A percentile compares a stretch with the other conserved stretches of the same genome.
Conservation (phyloP, 2,797 vertebrate species). For the Chiropotes sagulatus region DNA sequence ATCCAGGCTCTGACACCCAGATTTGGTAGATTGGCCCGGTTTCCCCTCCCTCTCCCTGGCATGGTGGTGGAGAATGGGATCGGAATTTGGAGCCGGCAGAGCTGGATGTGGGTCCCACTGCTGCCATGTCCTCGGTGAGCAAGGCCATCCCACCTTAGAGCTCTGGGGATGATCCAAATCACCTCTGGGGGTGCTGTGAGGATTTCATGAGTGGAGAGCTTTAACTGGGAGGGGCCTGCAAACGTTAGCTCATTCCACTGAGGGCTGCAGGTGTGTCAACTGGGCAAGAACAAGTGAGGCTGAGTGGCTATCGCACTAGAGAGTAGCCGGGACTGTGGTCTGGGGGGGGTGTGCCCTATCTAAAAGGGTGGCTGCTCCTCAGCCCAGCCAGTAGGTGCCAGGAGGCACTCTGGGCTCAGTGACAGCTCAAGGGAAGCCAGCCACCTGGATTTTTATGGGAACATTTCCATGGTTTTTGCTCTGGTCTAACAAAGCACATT, state of each 20-base stretch:
- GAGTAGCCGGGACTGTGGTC: neutral
- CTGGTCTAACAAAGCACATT: neutral
- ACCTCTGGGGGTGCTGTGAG: neutral
- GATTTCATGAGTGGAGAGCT: neutral
- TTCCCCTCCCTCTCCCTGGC: neutral
- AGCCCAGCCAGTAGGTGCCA: neutral
- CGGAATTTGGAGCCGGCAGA: neutral
- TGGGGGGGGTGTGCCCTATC: neutral
- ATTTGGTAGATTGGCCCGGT: neutral
- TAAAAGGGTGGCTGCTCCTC: neutral
- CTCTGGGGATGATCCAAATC: neutral
- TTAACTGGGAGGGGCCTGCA: neutral
- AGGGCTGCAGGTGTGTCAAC: neutral
- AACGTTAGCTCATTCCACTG: neutral
- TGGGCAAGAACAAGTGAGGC: neutral
- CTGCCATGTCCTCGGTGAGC: neutral
- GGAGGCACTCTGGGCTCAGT: neutral
- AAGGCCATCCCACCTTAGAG: neutral
- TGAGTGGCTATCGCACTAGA: neutral
- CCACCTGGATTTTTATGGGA: neutral
- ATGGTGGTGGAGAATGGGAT: neutral
- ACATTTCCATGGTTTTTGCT: neutral
- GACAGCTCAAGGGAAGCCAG: neutral
- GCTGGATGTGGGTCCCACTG: neutral
- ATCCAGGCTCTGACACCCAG: neutral